Evolutionary conservation across 1,140 invertebrate species (phyloP).

Genomic region (Lepidurus couesii): DNA sequence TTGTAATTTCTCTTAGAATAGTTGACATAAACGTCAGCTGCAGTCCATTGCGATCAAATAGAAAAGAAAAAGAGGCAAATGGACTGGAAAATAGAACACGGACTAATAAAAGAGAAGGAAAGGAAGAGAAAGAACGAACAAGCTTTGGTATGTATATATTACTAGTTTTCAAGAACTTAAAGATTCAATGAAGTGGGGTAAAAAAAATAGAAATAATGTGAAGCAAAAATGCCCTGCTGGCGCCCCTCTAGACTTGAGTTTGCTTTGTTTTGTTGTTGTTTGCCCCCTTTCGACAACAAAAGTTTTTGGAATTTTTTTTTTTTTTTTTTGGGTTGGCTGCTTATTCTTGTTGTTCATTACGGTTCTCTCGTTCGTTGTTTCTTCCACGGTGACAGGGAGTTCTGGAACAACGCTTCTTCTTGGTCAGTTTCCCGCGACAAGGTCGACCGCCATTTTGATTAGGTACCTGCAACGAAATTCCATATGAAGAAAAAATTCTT

Average conservation of each 20-base stretch:
- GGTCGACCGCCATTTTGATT: slow-evolving; percentile 61
- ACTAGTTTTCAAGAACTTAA: neutral
- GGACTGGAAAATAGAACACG: neutral
- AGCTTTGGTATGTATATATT: neutral
- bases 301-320: too few species aligned
- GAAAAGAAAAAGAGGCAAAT: neutral
- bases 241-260: neutral
- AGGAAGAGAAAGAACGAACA: neutral
- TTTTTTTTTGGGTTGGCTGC: too few species aligned
- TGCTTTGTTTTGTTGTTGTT: neutral
- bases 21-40: neutral
- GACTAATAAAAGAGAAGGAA: neutral
- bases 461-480: slow-evolving; percentile 45
- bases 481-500: slow-evolving; percentile 37
- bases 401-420: slow-evolving; percentile 45
- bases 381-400: slow-evolving; percentile 30
- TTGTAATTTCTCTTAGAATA: slow-evolving; percentile 6
- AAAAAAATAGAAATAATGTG: neutral
- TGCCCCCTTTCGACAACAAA: too few species aligned
- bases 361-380: neutral
- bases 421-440: slow-evolving; percentile 54
- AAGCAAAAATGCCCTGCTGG: slow-evolving; percentile 17
- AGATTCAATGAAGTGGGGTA: neutral
- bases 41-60: neutral
- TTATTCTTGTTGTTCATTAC: too few species aligned